phyloP scores from a whole-genome alignment of 2,888 invertebrate genomes.

The Eledona agricola region DNA sequence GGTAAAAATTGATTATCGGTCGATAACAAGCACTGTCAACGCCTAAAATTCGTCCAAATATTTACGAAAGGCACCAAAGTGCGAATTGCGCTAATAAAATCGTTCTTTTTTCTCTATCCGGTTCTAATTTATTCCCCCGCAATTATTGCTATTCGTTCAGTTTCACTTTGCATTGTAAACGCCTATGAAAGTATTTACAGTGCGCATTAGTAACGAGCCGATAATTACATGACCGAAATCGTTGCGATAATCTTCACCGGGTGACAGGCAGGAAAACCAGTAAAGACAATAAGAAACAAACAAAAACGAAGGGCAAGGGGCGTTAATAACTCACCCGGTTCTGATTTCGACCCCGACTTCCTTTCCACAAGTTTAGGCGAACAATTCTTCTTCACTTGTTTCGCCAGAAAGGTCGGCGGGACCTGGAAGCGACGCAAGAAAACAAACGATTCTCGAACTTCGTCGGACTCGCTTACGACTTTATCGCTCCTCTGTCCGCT shows the following conservation, averaged over 20 bases:
- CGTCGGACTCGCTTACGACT: conserved; percentile 64
- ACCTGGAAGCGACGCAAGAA: conserved; percentile 58
- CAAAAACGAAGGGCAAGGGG: too few relatives aligned
- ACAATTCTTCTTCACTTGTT: conserved; percentile 70
- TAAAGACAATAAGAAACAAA: not conserved
- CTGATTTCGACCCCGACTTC: conserved; percentile 55
- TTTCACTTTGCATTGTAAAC: conserved; percentile 3
- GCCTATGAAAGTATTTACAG: conserved; percentile 9
- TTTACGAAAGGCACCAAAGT: too few relatives aligned
- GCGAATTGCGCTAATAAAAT: too few relatives aligned
- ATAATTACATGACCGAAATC: conserved; percentile 6
- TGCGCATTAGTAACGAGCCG: conserved; percentile 3
- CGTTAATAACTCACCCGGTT: conserved; percentile 48
- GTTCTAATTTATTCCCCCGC: too few relatives aligned
- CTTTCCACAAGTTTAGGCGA: conserved; percentile 70
- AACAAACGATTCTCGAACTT: not conserved
- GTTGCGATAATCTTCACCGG: not conserved
- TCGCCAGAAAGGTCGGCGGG: conserved; percentile 66
- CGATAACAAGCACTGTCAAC: too few relatives aligned
- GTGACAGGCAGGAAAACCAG: not conserved
- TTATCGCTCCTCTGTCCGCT: conserved; percentile 87
- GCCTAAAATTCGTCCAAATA: too few relatives aligned
- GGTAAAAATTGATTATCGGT: too few relatives aligned
- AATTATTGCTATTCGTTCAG: not conserved
- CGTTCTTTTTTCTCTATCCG: too few relatives aligned